Base-by-base conservation (phyloP, 1,140 invertebrate species). In the Dermatophagoides farinae region DNA sequence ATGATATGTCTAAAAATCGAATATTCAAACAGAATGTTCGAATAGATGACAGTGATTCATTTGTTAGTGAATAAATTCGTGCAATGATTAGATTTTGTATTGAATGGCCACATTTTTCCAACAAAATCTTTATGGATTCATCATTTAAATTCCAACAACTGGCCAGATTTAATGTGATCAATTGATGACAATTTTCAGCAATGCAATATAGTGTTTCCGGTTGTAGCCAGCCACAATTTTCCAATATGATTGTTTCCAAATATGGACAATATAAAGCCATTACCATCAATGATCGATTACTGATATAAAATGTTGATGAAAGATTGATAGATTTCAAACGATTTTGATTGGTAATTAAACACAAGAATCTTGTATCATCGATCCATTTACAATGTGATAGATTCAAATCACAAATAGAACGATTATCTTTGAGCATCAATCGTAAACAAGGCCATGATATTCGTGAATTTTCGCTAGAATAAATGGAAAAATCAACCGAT, bases 131-230 rank as follows among this genome's bases (percentile, higher is more conserved):
- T 6, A 55, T 23, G 25, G 1, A 55, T 2, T 55, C 4, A 23
- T 55, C 53, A 31, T 39, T 38, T 14, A 55, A 14, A 23, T 55
- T 55, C 53, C 53, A 55, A 25, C 53, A 55, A 55, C 53, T 38
- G 31, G 38, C 25, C 23, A 55, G 14, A 25, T 55, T 23, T 18
- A 55, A 18, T 25, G 14, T 23, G 38, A 14, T 6, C 2, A 55
- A 14, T 1, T 40, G 53, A n/a, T 55, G 14, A 14, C 14, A 44
- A 20, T 23, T 18, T 12, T 44, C 41, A 23, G 23, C 22, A 12
- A 55, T 40, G 10, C 16, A 25, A 39, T 11, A 23, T 25, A 55
- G 25, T 1, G 53, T 14, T 23, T 39, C 53, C 2, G 10, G 10
- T 11, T 12, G 11, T 2, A 55, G 53, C 53, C 53, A 55, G 23